These are phyloP conservation scores for Centroberyx gerrardi DNA, from an alignment of 2,797 vertebrate species.

Conservation along the genomic window DNA sequence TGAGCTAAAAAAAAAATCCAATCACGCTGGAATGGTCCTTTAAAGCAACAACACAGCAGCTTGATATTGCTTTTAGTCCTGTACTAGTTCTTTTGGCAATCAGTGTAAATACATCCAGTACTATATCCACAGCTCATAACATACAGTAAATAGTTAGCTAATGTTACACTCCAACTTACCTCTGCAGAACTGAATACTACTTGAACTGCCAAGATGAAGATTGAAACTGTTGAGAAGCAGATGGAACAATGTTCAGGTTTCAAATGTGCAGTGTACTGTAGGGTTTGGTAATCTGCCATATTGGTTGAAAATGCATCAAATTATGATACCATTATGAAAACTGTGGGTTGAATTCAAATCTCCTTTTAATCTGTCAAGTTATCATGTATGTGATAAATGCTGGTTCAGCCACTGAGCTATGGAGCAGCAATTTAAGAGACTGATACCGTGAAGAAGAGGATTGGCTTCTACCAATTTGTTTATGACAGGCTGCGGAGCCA, in stretches of 20 bases:
- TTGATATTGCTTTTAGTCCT: too few relatives aligned
- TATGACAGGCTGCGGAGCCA: constrained; percentile 45
- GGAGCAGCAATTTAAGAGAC: constrained; percentile 19
- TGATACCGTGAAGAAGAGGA: constrained; percentile 36
- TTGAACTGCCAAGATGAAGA: background rate
- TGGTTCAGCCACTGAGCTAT: background rate
- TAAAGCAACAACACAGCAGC: too few relatives aligned
- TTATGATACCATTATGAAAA: constrained; percentile 13
- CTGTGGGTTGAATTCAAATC: background rate
- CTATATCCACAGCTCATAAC: background rate
- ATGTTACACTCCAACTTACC: constrained; percentile 10
- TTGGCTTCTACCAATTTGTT: constrained; percentile 52
- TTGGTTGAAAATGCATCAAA: constrained; percentile 15
- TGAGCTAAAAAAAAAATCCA: too few relatives aligned
- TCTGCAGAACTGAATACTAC: background rate
- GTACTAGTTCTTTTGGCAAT: too few relatives aligned
- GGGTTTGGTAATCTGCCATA: background rate
- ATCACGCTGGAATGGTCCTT: too few relatives aligned
- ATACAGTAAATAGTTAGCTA: background rate
- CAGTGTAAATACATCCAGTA: background rate
- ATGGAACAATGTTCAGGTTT: background rate
- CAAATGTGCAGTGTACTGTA: background rate
- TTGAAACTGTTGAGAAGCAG: background rate
- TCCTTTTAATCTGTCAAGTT: constrained; percentile 42
- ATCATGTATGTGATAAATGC: constrained; percentile 10